A percentile compares a stretch with the other conserved stretches of the same genome.
Evolutionary conservation across 1,140 invertebrate genomes (phyloP).

Genomic region (Adoxophyes honmai): DNA sequence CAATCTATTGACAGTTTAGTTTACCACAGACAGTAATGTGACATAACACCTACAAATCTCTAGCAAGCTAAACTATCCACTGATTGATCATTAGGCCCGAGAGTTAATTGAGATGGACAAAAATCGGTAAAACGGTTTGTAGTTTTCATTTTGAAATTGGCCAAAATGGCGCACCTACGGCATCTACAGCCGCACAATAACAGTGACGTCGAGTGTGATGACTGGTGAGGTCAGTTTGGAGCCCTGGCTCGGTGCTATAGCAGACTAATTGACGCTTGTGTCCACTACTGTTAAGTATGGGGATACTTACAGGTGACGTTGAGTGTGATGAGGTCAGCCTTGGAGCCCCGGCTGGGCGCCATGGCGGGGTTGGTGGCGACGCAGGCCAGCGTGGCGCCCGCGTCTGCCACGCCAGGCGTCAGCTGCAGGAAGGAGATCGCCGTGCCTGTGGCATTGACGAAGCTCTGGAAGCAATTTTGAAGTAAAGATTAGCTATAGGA

Average conservation of each 20-base stretch:
- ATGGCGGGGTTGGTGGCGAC: constrained; percentile 88
- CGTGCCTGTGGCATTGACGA: constrained; percentile 79
- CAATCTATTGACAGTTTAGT: too few relatives aligned
- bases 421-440: constrained; percentile 88
- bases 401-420: constrained; percentile 84
- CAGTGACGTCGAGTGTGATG: constrained; percentile 91
- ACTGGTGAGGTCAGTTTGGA: constrained; percentile 88
- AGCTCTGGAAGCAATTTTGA: constrained; percentile 35
- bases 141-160: too few relatives aligned
- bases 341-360: constrained; percentile 79
- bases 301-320: constrained; percentile 89
- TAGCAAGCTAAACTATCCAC: too few relatives aligned
- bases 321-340: constrained; percentile 87
- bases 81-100: too few relatives aligned
- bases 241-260: constrained; percentile 80
- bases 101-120: too few relatives aligned
- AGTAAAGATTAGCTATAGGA: too few relatives aligned
- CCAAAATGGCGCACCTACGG: too few relatives aligned
- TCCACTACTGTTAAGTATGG: too few relatives aligned
- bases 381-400: constrained; percentile 87
- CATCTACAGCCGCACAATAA: constrained; percentile 78
- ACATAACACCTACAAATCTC: too few relatives aligned
- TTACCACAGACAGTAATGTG: too few relatives aligned
- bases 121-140: too few relatives aligned
- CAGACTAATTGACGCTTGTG: too few relatives aligned